phyloP scores from a whole-genome alignment of 1,140 invertebrate species.

The Bathynomus jamesi region DNA sequence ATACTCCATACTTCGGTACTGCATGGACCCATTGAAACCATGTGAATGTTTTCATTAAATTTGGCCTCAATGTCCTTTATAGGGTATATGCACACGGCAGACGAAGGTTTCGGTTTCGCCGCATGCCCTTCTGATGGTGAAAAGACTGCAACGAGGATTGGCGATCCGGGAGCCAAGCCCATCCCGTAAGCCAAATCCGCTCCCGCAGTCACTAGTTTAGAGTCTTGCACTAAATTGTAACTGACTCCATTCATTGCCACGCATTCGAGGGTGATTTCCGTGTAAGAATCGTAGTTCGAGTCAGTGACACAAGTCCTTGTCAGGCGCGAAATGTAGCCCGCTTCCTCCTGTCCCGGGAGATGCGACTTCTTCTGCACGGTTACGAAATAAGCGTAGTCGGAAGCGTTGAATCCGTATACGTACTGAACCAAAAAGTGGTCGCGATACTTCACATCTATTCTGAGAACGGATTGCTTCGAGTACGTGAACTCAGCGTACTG shows the following conservation, averaged over 20 bases:
- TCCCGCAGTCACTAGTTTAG: conserved; percentile 71
- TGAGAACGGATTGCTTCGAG: conserved; percentile 71
- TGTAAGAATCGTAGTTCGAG: conserved; percentile 84
- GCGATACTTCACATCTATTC: conserved; percentile 86
- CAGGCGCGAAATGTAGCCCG: conserved; percentile 61
- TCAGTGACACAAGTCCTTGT: conserved; percentile 82
- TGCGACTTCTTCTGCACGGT: conserved; percentile 88
- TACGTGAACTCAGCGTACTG: conserved; percentile 75
- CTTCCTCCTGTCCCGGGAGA: conserved; percentile 68
- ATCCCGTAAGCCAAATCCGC: conserved; percentile 68
- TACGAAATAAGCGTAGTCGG: conserved; percentile 89
- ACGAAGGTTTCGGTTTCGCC: conserved; percentile 63
- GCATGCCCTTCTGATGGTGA: conserved; percentile 72
- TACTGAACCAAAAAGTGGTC: conserved; percentile 92
- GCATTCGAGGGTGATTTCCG: conserved; percentile 52
- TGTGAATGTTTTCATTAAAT: conserved; percentile 92
- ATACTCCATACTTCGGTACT: conserved; percentile 84
- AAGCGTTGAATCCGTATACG: conserved; percentile 90
- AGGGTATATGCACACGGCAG: conserved; percentile 64
- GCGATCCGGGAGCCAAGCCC: conserved; percentile 64
- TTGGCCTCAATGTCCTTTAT: conserved; percentile 80
- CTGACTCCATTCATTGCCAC: conserved; percentile 45
- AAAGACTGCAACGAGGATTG: conserved; percentile 74
- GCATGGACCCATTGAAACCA: conserved; percentile 89
- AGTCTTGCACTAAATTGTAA: conserved; percentile 87